phyloP scores from a whole-genome alignment of 2,113 vertebrate species.

The Seriola dumerili region DNA sequence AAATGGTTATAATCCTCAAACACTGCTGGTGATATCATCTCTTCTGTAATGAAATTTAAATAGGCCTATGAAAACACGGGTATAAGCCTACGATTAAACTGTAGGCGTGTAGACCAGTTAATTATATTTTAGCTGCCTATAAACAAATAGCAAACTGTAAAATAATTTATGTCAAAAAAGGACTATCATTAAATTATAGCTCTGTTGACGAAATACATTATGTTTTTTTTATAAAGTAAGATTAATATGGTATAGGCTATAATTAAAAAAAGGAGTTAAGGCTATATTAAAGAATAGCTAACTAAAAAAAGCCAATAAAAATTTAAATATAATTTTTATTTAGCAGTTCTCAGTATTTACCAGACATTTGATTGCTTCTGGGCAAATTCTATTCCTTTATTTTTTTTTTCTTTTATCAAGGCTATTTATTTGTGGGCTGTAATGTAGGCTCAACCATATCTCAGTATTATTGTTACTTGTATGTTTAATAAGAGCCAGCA shows the following conservation, averaged over 20 bases:
- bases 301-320: not conserved
- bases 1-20: conserved; percentile 3
- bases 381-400: not conserved
- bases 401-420: not conserved
- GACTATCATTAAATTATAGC: not conserved
- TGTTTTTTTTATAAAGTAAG: not conserved
- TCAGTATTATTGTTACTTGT: not conserved
- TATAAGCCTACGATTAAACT: not conserved
- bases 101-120: no score
- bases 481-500: not conserved
- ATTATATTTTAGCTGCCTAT: not conserved
- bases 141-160: not conserved
- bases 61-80: not conserved
- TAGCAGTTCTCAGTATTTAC: not conserved
- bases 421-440: not conserved
- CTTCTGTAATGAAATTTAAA: not conserved
- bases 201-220: not conserved
- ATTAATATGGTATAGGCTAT: no score
- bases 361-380: not conserved
- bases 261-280: no score
- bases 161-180: not conserved
- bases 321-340: not conserved
- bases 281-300: not conserved
- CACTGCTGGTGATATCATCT: not conserved
- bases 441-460: not conserved